Base-by-base conservation (phyloP, 2,888 invertebrate genomes). In the Meteorus cinctellus region DNA sequence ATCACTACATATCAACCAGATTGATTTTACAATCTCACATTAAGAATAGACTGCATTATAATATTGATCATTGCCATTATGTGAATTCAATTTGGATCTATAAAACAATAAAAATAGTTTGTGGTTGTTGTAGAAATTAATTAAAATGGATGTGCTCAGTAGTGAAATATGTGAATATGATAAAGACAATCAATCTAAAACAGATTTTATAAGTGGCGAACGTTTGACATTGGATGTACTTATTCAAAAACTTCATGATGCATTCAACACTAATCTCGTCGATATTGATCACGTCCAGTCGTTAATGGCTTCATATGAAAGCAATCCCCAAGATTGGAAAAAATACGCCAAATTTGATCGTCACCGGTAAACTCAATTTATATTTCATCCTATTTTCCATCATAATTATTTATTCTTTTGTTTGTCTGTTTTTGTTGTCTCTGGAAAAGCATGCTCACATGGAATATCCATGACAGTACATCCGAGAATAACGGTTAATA, bases 311-410 rank as follows among this genome's bases (percentile, higher is more conserved):
- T 89, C 92, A 0, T 99, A 99, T 91, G 96, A 95, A 87, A 97
- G 97, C 59, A 95, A 97, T 84, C 94, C 95, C 0, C 92, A 92
- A 27, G 98, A 99, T 80, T 99, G 99, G 99, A 94, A 93, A 86
- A 96, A 95, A 87, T 99, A 93, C 86, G 98, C 98, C 4, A 98
- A 97, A 88, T 98, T 97, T 87, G 98, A 98, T 90, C 93, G 96
- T 88, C 95, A 94, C 90, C 94, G 95, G 97, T 97, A 80, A 78
- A 36, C 14, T 5, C n/a, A 41, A 48, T 51, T 36, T 1, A 24
- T 12, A 12, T 14, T 31, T 34, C 41, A 29, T 72, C 62, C 63
- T 63, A 65, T 74, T 41, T 41, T 1, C 27, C 14, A 68, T 59
- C 76, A 31, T 77, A 24, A 60, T 74, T 68, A 41, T 31, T 24